Base-by-base conservation (phyloP, 35 echinoderm and acorn worm genomes). In the Ophiothrix spiculata region DNA sequence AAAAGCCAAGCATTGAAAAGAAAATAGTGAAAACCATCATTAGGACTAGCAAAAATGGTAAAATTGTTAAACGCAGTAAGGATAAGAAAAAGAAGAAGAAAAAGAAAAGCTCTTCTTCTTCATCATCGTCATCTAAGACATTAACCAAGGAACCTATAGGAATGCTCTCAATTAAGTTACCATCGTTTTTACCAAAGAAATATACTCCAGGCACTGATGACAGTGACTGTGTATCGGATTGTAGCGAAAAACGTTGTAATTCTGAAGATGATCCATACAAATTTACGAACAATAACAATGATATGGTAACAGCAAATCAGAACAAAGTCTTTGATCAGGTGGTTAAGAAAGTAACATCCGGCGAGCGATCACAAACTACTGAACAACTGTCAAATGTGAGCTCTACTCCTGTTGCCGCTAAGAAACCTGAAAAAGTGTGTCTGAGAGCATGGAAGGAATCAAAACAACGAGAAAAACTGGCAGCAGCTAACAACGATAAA, bases 361-460 rank as follows among this genome's bases (percentile, higher is more conserved):
- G 21, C 21, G 60, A 69, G 1, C 60, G 60, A 6, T 12, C 60
- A 69, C 60, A 69, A n/a, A 15, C 60, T 28, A 69, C 3, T 69
- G 60, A 69, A n/a, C 17, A 69, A 69, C 60, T 69, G 60, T 25
- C 25, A 2, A 12, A 2, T 6, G 17, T 25, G 60, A 25, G 16
- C 17, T 28, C 60, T 15, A 69, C 60, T 25, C 23, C 8, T 25
- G 1, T 2, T 10, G 16, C 60, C 2, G 23, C 23, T n/a, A 69
- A 69, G 60, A 69, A 69, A 69, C 60, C 60, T n/a, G 60, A 69
- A 69, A 69, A 69, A 25, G 60, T 69, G 60, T 69, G 60, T 69
- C 25, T 69, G 2, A 69, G 29, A 25, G 29, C 60, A 2, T 69
- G 60, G 60, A 69, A 69, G 23, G 60, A 69, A 25, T 15, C 60